Percentiles rank a stretch among this genome's conserved stretches.
These are phyloP conservation scores for Meloidogyne floridensis DNA, from an alignment of 1,140 invertebrate genomes.

Conservation along the genomic window DNA sequence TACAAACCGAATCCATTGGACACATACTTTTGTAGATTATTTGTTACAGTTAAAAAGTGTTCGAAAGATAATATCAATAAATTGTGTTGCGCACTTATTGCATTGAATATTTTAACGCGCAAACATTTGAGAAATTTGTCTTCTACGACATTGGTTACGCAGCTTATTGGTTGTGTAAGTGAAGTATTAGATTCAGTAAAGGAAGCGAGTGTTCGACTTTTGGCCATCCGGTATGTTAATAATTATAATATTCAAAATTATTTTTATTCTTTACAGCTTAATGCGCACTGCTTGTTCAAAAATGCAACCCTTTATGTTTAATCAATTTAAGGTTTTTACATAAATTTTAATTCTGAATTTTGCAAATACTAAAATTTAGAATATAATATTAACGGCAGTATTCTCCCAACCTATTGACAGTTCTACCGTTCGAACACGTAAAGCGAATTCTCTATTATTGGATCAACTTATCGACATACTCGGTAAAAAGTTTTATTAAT, in stretches of 20 bases:
- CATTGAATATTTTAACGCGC: conserved; percentile 43
- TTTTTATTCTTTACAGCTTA: not conserved
- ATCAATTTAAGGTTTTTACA: conserved; percentile 31
- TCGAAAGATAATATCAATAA: not conserved
- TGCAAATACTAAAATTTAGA: not conserved
- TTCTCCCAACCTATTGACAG: conserved; percentile 33
- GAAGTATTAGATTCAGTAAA: conserved; percentile 22
- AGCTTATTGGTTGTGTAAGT: conserved; percentile 21
- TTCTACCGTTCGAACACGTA: conserved; percentile 30
- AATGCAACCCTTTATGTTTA: conserved; percentile 33
- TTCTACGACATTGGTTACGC: conserved; percentile 33
- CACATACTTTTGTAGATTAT: not conserved
- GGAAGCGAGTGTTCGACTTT: conserved; percentile 23
- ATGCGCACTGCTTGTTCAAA: conserved; percentile 32
- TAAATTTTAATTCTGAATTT: not conserved
- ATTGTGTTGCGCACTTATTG: conserved; percentile 31
- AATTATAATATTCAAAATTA: not conserved
- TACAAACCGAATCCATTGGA: not conserved
- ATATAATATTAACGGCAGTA: conserved; percentile 37
- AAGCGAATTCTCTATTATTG: conserved; percentile 35
- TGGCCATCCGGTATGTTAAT: conserved; percentile 32
- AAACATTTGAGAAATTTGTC: conserved; percentile 37
- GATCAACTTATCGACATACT: conserved; percentile 36
- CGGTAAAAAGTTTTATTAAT: conserved; percentile 8
- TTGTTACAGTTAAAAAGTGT: not conserved